These are phyloP conservation scores for Scatophagus argus DNA, from an alignment of 2,113 vertebrate species.

Conservation along the genomic window DNA sequence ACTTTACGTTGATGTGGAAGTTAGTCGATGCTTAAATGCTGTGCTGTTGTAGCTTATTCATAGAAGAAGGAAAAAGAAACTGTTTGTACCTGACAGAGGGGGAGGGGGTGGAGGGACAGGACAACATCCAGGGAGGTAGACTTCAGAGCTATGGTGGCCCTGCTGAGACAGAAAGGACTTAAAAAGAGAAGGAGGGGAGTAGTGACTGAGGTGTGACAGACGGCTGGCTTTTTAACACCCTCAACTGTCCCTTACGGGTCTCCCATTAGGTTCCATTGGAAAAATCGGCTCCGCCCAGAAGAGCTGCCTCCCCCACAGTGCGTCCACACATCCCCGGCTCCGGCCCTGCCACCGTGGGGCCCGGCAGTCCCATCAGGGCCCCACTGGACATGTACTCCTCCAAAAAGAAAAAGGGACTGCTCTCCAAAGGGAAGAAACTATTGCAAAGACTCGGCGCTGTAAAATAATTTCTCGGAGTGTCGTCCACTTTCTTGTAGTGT, in stretches of 20 bases:
- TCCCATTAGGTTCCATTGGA: constrained; percentile 95
- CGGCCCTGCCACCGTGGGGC: constrained; percentile 88
- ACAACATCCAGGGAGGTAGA: constrained; percentile 60
- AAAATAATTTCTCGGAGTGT: constrained; percentile 86
- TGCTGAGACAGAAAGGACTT: constrained; percentile 72
- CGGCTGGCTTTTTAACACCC: constrained; percentile 80
- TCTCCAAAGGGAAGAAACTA: constrained; percentile 96
- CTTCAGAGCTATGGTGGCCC: constrained; percentile 71
- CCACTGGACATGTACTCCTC: constrained; percentile 89
- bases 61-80: constrained; percentile 25
- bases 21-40: constrained; percentile 57
- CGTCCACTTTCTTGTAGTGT: constrained; percentile 60
- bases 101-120: constrained; percentile 13
- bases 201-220: constrained; percentile 74
- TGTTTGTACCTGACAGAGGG: constrained; percentile 50
- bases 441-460: constrained; percentile 93
- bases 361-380: constrained; percentile 90
- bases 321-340: constrained; percentile 88
- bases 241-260: constrained; percentile 88
- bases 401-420: constrained; percentile 96
- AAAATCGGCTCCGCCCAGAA: constrained; percentile 91
- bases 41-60: constrained; percentile 62
- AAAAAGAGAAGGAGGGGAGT: constrained; percentile 63
- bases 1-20: constrained; percentile 47
- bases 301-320: constrained; percentile 91